phyloP scores from a whole-genome alignment of 2,113 vertebrate species.

The Ageneiosus marmoratus region DNA sequence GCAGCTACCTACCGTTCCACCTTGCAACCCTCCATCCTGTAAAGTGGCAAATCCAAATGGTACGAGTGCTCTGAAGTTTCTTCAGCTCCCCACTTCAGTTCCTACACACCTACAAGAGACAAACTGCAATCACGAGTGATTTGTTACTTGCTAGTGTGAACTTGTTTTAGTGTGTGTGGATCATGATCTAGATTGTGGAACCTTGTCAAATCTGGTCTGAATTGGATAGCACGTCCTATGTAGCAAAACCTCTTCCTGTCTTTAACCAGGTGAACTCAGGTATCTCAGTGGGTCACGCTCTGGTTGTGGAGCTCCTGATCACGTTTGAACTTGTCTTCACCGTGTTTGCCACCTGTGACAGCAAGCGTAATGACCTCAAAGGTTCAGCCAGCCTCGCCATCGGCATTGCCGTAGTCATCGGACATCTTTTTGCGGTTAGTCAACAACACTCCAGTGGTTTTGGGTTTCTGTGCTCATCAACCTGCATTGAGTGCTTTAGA shows the following conservation, averaged over 20 bases:
- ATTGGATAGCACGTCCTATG: not conserved
- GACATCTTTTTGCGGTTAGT: slow-evolving; percentile 97
- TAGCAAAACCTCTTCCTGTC: not conserved
- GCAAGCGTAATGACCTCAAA: slow-evolving; percentile 86
- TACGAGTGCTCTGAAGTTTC: not conserved
- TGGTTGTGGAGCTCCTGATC: slow-evolving; percentile 93
- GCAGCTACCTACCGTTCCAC: too few relatives aligned
- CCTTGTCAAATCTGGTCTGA: not conserved
- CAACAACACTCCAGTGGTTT: not conserved
- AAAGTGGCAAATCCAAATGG: not conserved
- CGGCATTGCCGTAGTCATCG: slow-evolving; percentile 89
- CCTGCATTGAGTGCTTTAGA: not conserved
- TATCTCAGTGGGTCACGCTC: slow-evolving; percentile 83
- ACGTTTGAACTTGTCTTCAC: slow-evolving; percentile 96
- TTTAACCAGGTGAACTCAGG: slow-evolving; percentile 78
- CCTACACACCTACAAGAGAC: not conserved
- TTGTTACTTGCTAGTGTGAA: not conserved
- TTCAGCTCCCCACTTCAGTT: not conserved
- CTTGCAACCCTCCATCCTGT: too few relatives aligned
- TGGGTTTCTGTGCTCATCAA: not conserved
- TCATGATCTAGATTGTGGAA: not conserved
- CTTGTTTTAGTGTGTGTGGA: not conserved
- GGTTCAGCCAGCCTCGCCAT: slow-evolving; percentile 90
- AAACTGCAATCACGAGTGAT: not conserved
- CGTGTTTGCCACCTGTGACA: slow-evolving; percentile 93